phyloP scores from a whole-genome alignment of 2,797 vertebrate genomes.

The Novumbra hubbsi region DNA sequence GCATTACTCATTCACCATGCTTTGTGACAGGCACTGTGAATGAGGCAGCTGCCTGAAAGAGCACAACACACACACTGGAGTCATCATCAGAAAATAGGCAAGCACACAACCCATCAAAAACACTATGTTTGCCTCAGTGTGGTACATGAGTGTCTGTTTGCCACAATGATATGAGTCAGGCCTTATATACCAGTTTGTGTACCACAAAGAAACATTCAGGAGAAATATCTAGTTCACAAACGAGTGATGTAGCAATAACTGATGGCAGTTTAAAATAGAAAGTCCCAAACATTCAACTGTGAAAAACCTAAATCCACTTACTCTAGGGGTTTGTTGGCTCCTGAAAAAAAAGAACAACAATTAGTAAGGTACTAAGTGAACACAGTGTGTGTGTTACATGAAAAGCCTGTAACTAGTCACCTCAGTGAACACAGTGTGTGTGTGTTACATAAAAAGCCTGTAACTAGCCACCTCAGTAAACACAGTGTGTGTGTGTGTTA shows the following conservation, averaged over 20 bases:
- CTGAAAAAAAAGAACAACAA: constrained; percentile 49
- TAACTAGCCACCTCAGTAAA: too few species aligned
- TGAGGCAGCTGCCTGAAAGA: background rate
- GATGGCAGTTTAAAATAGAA: background rate
- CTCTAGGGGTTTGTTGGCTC: constrained; percentile 62
- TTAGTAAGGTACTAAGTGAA: background rate
- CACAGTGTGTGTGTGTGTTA: too few species aligned
- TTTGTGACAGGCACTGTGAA: background rate
- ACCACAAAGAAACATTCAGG: background rate
- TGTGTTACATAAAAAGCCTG: background rate
- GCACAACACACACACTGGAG: background rate
- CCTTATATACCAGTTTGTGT: background rate
- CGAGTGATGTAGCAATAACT: background rate
- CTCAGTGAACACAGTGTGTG: background rate
- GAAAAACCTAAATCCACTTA: constrained; percentile 57
- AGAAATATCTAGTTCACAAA: background rate
- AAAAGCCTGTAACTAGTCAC: too few species aligned
- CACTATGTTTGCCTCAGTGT: background rate
- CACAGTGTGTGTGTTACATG: too few species aligned
- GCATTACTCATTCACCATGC: background rate
- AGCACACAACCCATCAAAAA: background rate
- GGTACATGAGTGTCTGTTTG: background rate
- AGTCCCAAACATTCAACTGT: background rate
- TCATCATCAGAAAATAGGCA: background rate
- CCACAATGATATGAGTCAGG: background rate